phyloP scores from a whole-genome alignment of 2,797 vertebrate genomes.

The Gouania willdenowi region DNA sequence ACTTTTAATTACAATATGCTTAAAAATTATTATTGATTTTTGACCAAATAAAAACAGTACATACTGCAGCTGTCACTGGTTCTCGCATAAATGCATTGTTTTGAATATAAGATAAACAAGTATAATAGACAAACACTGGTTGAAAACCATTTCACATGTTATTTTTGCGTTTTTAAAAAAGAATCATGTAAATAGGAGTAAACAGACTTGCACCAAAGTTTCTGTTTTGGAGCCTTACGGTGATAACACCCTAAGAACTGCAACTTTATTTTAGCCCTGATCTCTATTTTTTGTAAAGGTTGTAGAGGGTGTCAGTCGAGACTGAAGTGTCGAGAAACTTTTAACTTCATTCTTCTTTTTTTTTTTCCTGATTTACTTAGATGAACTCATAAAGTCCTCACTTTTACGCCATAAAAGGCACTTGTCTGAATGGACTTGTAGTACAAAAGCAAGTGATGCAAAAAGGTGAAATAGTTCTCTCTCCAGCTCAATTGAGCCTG shows the following conservation, averaged over 20 bases:
- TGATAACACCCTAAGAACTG: constrained; percentile 35
- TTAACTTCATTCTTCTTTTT: constrained; percentile 25
- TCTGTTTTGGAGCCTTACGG: constrained; percentile 51
- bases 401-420: constrained; percentile 68
- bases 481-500: constrained; percentile 61
- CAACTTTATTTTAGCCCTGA: constrained; percentile 51
- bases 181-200: constrained; percentile 91
- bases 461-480: constrained; percentile 77
- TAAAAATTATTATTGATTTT: too few species aligned
- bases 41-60: too few species aligned
- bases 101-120: too few species aligned
- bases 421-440: constrained; percentile 67
- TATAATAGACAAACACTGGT: too few species aligned
- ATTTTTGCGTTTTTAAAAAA: constrained; percentile 84
- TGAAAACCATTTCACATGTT: constrained; percentile 97
- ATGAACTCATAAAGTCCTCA: constrained; percentile 62
- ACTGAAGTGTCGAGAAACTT: constrained; percentile 56
- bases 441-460: constrained; percentile 79
- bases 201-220: constrained; percentile 93
- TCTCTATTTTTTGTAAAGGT: constrained; percentile 23
- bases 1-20: too few species aligned
- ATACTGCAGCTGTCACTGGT: too few species aligned
- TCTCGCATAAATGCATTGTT: too few species aligned
- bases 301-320: constrained; percentile 24
- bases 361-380: constrained; percentile 66